These are phyloP conservation scores for Allolobophora icterica DNA, from an alignment of 2,888 invertebrate genomes.

Conservation along the genomic window DNA sequence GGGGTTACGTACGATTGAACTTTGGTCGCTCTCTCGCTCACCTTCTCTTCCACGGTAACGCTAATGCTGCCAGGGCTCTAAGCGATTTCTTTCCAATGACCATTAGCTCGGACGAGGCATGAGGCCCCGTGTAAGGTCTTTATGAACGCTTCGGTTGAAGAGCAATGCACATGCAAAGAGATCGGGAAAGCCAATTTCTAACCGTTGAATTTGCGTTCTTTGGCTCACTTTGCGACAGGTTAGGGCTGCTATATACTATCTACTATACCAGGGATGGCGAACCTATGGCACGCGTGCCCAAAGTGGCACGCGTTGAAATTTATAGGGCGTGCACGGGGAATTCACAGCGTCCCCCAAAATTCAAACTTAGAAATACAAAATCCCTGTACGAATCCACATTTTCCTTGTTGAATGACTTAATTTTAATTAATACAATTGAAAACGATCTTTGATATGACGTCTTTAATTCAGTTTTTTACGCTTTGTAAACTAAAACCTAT, in stretches of 20 bases:
- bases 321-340: too few relatives aligned
- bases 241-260: background rate
- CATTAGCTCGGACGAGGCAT: background rate
- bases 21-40: background rate
- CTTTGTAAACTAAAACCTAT: too few relatives aligned
- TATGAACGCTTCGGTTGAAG: background rate
- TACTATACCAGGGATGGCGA: too few relatives aligned
- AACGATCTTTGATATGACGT: too few relatives aligned
- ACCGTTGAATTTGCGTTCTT: background rate
- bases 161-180: background rate
- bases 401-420: too few relatives aligned
- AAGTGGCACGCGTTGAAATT: too few relatives aligned
- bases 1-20: background rate
- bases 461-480: too few relatives aligned
- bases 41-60: background rate
- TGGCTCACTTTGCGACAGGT: background rate
- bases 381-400: too few relatives aligned
- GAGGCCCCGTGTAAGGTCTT: background rate
- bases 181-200: background rate
- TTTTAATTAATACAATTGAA: too few relatives aligned
- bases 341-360: too few relatives aligned
- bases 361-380: too few relatives aligned
- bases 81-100: background rate
- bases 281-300: too few relatives aligned
- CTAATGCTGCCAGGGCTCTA: background rate